Evolutionary conservation across 2,797 vertebrate genomes (phyloP), one percentile per base, ranked within the genome.

Genomic region (Neoniphon sammara): DNA sequence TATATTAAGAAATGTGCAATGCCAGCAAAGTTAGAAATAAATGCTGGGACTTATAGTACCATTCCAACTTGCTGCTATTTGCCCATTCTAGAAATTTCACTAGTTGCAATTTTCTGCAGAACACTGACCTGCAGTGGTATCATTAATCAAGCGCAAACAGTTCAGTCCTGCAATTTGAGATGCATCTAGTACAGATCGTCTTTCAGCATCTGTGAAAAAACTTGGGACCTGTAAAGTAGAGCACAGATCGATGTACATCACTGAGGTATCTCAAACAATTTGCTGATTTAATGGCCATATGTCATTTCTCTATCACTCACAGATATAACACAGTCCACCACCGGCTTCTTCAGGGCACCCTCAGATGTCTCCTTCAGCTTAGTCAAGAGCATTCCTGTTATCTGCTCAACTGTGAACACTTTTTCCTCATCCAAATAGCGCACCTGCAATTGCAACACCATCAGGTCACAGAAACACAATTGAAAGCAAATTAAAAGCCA

Each of bases 361-460:
- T 99, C 97, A 59, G 97, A 96, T 0, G 97, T 99, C 92, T 99
- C 97, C 89, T 97, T 99, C 78, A 99, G 90, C 77, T 99, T 99
- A 82, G 94, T 97, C 71, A 99, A 93, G 78, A 99, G 94, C 98
- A 99, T 99, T 67, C 95, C 97, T 17, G 96, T 94, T 85, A 99
- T 94, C 89, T 99, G 98, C 71, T 99, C 97, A 10, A 95, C 94
- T 44, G 96, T 98, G 87, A 99, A 98, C 85, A 94, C 95, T 86
- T 96, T 96, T 84, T 99, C 97, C 83, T 98, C 97, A 6, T 98
- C 96, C 96, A 99, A 93, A 73, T 99, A 99, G 65, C 94, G 96
- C 75, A 97, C 96, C 98, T 99, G 90, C 12, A 36, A 44, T 80
- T 11, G 62, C 1, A 8, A 55, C 2, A 63, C 14, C 6, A 27